Conservation (phyloP, 2,888 invertebrate genomes). For the Polymixis flavicincta region DNA sequence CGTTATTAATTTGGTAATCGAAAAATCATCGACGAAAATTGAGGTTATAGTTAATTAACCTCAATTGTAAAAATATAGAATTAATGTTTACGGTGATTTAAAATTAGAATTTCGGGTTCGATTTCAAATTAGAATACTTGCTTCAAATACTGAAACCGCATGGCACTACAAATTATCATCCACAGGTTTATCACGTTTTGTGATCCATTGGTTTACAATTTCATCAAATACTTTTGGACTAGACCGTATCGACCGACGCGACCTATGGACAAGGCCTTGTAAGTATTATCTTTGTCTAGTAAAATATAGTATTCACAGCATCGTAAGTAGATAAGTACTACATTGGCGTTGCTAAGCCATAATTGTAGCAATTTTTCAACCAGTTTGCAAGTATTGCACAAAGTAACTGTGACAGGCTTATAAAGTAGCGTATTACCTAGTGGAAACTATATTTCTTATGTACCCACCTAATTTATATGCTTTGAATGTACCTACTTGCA, state of each 20-base stretch:
- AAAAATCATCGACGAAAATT: no score
- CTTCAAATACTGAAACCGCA: no score
- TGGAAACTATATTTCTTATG: slow-evolving; percentile 20
- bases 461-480: neutral
- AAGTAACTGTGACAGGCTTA: slow-evolving; percentile 43
- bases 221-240: neutral
- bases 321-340: neutral
- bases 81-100: no score
- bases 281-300: neutral
- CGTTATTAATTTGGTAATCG: no score
- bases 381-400: slow-evolving; percentile 33
- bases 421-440: slow-evolving; percentile 6
- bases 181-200: no score
- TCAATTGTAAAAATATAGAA: no score
- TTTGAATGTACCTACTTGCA: slow-evolving; percentile 7
- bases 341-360: slow-evolving; percentile 16
- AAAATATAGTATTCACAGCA: slow-evolving; percentile 14
- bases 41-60: no score
- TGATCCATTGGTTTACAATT: no score
- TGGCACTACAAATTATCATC: neutral
- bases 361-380: slow-evolving; percentile 36
- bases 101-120: no score
- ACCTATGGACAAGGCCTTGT: neutral
- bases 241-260: neutral
- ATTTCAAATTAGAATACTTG: no score